Evolutionary conservation across 2,113 vertebrate species (phyloP).

Genomic region (Colossoma macropomum): DNA sequence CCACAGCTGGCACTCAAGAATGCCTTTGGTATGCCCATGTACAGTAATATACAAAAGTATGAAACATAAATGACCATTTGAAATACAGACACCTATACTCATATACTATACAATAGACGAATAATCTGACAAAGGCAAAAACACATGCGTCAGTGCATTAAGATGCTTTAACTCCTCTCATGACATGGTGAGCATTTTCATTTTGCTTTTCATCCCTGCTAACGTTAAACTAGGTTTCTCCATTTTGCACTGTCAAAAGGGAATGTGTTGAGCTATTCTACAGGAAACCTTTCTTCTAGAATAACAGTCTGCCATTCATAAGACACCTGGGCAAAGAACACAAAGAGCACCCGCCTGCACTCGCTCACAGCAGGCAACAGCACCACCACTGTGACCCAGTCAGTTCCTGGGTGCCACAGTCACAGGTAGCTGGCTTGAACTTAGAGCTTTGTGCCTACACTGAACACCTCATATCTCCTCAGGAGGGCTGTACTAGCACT

Average conservation of each 20-base stretch:
- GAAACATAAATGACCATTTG: neutral
- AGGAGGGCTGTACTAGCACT: slow-evolving; percentile 59
- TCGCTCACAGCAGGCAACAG: slow-evolving; percentile 55
- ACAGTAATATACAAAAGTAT: neutral
- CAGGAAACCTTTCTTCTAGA: slow-evolving; percentile 49
- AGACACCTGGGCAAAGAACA: slow-evolving; percentile 58
- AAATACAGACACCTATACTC: no score
- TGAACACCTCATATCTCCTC: slow-evolving; percentile 61
- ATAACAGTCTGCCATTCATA: slow-evolving; percentile 59
- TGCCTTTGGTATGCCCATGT: slow-evolving; percentile 2
- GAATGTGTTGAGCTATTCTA: slow-evolving; percentile 55
- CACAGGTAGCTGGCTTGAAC: slow-evolving; percentile 46
- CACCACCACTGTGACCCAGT: slow-evolving; percentile 55
- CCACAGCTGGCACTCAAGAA: slow-evolving; percentile 14
- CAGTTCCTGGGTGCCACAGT: slow-evolving; percentile 55
- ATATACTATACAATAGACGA: no score
- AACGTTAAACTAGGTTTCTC: slow-evolving; percentile 34
- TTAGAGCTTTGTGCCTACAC: slow-evolving; percentile 59
- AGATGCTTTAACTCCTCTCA: slow-evolving; percentile 13
- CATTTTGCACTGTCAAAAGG: slow-evolving; percentile 50
- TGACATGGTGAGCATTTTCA: neutral
- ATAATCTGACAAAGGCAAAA: neutral
- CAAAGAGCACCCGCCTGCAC: slow-evolving; percentile 55
- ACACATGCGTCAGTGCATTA: neutral
- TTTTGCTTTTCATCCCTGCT: slow-evolving; percentile 39